phyloP scores from a whole-genome alignment of 2,888 invertebrate genomes.

The Tryphoninae sp. region DNA sequence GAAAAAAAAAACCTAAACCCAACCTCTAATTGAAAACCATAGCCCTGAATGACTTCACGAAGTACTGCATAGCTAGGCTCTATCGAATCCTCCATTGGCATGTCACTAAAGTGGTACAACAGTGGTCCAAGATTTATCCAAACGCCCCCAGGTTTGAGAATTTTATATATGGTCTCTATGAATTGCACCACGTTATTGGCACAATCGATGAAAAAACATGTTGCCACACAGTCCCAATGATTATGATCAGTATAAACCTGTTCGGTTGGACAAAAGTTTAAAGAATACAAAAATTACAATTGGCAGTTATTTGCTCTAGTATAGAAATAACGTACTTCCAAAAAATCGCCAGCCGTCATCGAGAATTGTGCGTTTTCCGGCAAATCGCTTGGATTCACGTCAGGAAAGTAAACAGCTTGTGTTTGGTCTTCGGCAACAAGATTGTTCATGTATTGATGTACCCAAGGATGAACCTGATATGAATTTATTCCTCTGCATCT shows the following conservation, averaged over 20 bases:
- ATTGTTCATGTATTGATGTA: constrained; percentile 97
- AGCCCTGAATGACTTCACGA: constrained; percentile 88
- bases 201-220: constrained; percentile 99
- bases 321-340: constrained; percentile 86
- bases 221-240: constrained; percentile 95
- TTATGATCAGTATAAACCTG: constrained; percentile 87
- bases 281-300: background rate
- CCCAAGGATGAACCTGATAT: constrained; percentile 95
- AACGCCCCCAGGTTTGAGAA: constrained; percentile 93
- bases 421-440: constrained; percentile 91
- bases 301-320: constrained; percentile 13
- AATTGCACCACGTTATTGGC: constrained; percentile 98
- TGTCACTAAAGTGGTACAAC: constrained; percentile 94
- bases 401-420: constrained; percentile 91
- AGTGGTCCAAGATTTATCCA: constrained; percentile 97
- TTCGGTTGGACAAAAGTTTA: background rate
- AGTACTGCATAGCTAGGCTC: constrained; percentile 96
- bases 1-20: constrained; percentile 67
- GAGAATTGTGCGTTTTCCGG: constrained; percentile 89
- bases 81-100: constrained; percentile 93
- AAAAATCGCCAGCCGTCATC: constrained; percentile 98
- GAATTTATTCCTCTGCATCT: constrained; percentile 86
- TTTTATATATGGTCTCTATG: constrained; percentile 94
- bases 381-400: constrained; percentile 89
- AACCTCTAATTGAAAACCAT: constrained; percentile 92